phyloP scores from a whole-genome alignment of 2,113 vertebrate species.

The Canis aureus region DNA sequence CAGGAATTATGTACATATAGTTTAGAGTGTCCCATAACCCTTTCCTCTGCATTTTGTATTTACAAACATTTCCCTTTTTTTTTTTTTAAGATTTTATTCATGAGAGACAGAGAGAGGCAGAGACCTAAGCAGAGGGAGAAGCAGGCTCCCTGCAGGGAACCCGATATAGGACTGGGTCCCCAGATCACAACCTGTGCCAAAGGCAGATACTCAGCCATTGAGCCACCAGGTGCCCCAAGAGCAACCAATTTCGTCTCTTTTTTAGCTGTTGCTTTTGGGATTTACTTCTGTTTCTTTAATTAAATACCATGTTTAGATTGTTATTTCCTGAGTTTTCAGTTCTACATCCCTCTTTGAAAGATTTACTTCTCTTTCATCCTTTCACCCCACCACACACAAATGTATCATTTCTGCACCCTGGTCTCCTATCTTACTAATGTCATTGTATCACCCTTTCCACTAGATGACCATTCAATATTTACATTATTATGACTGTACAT shows the following conservation, averaged over 20 bases:
- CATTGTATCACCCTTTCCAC: not conserved
- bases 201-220: too few species aligned
- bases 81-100: too few species aligned
- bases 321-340: not conserved
- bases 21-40: not conserved
- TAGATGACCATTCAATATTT: not conserved
- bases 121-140: too few species aligned
- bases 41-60: not conserved
- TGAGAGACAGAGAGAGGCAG: too few species aligned
- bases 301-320: not conserved
- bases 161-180: too few species aligned
- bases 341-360: not conserved
- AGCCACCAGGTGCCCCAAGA: not conserved
- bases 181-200: too few species aligned
- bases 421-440: not conserved
- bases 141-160: too few species aligned
- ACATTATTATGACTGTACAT: not conserved
- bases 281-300: not conserved
- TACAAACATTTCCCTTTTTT: not conserved
- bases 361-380: not conserved
- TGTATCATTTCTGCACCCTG: not conserved
- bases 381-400: not conserved
- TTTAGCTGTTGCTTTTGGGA: slow-evolving; percentile 11
- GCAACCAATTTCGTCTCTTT: not conserved
- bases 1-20: not conserved